Conservation (phyloP, 2,888 invertebrate species). For the Microctonus brassicae region DNA sequence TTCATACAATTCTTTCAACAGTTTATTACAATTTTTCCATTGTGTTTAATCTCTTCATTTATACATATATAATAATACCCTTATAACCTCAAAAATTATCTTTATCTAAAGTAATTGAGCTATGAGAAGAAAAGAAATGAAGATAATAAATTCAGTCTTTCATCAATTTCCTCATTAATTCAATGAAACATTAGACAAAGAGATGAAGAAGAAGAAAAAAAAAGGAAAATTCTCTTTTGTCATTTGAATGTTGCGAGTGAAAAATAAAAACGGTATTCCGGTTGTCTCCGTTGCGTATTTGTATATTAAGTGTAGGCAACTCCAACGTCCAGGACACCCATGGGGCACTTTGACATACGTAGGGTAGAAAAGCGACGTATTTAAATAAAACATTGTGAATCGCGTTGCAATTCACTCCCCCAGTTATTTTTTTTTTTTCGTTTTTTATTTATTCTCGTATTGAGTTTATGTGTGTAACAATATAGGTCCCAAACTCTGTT, state of each 20-base stretch:
- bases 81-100: too few species aligned
- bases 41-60: slow-evolving; percentile 4
- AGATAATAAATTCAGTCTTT: too few species aligned
- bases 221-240: slow-evolving; percentile 36
- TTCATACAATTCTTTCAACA: slow-evolving; percentile 63
- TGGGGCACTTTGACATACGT: slow-evolving; percentile 55
- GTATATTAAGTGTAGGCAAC: slow-evolving; percentile 66
- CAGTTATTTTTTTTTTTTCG: slow-evolving; percentile 33
- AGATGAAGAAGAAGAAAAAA: slow-evolving; percentile 31
- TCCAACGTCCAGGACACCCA: slow-evolving; percentile 62
- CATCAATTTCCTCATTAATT: too few species aligned
- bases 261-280: slow-evolving; percentile 65
- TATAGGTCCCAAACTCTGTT: slow-evolving; percentile 33
- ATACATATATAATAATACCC: too few species aligned
- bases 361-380: slow-evolving; percentile 62
- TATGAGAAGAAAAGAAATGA: background rate
- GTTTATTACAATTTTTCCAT: slow-evolving; percentile 45
- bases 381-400: slow-evolving; percentile 66
- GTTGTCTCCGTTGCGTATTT: slow-evolving; percentile 52
- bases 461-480: background rate
- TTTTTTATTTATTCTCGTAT: background rate
- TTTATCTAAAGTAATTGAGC: too few species aligned
- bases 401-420: slow-evolving; percentile 60
- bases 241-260: slow-evolving; percentile 43
- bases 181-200: background rate